phyloP scores from a whole-genome alignment of 1,140 invertebrate species.

The Trichonephila clavipes region DNA sequence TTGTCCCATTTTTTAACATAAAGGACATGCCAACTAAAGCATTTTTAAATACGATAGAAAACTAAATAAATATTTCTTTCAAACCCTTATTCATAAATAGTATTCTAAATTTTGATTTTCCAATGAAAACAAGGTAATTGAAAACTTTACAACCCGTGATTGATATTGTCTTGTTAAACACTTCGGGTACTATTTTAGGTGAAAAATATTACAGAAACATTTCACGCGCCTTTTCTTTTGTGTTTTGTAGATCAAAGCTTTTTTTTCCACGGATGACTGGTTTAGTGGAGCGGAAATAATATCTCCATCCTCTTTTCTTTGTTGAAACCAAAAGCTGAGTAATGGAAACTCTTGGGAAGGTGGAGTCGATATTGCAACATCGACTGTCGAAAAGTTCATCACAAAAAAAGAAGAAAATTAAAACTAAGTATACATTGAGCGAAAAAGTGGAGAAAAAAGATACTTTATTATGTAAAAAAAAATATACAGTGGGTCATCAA shows the following conservation, averaged over 20 bases:
- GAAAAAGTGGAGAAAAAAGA: neutral
- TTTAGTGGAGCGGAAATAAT: neutral
- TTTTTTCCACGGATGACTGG: neutral
- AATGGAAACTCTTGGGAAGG: neutral
- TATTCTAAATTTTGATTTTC: too few species aligned
- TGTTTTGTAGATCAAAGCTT: neutral
- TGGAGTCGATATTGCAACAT: neutral
- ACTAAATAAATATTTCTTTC: too few species aligned
- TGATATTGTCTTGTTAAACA: too few species aligned
- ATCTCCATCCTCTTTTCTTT: neutral
- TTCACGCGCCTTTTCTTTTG: neutral
- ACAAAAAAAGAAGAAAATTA: neutral
- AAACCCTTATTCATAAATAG: too few species aligned
- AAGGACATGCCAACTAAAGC: too few species aligned
- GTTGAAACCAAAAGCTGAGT: neutral
- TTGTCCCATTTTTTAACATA: too few species aligned
- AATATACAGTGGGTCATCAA: neutral
- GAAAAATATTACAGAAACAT: too few species aligned
- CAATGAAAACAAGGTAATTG: too few species aligned
- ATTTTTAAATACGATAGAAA: too few species aligned
- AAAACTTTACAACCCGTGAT: too few species aligned
- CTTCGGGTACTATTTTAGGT: too few species aligned
- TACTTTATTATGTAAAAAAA: neutral
- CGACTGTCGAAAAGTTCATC: neutral
- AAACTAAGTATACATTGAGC: neutral